A percentile compares a stretch with the other conserved stretches of the same genome.
Evolutionary conservation across 2,797 vertebrate species (phyloP).

Genomic region (Rhyacichthys aspro): DNA sequence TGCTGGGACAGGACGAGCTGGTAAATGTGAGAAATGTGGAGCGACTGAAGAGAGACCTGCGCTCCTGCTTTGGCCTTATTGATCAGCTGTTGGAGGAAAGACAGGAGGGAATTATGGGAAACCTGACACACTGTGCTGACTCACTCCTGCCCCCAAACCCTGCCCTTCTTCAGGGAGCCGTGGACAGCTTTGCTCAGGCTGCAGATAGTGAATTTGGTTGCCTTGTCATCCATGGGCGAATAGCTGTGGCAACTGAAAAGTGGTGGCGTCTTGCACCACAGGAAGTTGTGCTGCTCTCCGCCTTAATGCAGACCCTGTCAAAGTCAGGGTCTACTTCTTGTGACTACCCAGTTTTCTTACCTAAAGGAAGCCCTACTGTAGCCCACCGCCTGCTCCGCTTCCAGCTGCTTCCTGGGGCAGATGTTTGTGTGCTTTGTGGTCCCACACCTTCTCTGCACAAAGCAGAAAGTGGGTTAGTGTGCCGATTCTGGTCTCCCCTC

Average conservation of each 20-base stretch:
- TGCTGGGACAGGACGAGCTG: slow-evolving; percentile 89
- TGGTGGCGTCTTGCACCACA: slow-evolving; percentile 89
- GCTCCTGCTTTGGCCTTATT: slow-evolving; percentile 87
- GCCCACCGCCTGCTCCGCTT: slow-evolving; percentile 89
- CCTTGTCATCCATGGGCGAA: slow-evolving; percentile 78
- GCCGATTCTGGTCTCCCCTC: slow-evolving; percentile 85
- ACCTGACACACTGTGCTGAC: slow-evolving; percentile 88
- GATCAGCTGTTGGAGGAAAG: slow-evolving; percentile 85
- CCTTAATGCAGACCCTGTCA: slow-evolving; percentile 77
- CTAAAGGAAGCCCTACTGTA: slow-evolving; percentile 91
- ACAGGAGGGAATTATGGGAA: slow-evolving; percentile 80
- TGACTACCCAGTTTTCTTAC: slow-evolving; percentile 90
- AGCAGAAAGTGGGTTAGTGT: slow-evolving; percentile 80
- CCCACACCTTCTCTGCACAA: slow-evolving; percentile 85
- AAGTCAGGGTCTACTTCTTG: slow-evolving; percentile 81
- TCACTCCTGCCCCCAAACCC: slow-evolving; percentile 81
- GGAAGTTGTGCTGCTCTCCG: slow-evolving; percentile 86
- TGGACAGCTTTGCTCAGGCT: slow-evolving; percentile 83
- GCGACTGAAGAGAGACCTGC: slow-evolving; percentile 88
- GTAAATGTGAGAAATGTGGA: slow-evolving; percentile 85
- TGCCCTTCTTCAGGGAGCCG: slow-evolving; percentile 79
- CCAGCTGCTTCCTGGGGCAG: slow-evolving; percentile 84
- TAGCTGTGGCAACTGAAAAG: slow-evolving; percentile 86
- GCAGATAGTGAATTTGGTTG: slow-evolving; percentile 87
- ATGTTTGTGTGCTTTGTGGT: slow-evolving; percentile 88